These are phyloP conservation scores for Rhyacophila brunnea DNA, from an alignment of 1,140 invertebrate genomes.

Conservation along the genomic window DNA sequence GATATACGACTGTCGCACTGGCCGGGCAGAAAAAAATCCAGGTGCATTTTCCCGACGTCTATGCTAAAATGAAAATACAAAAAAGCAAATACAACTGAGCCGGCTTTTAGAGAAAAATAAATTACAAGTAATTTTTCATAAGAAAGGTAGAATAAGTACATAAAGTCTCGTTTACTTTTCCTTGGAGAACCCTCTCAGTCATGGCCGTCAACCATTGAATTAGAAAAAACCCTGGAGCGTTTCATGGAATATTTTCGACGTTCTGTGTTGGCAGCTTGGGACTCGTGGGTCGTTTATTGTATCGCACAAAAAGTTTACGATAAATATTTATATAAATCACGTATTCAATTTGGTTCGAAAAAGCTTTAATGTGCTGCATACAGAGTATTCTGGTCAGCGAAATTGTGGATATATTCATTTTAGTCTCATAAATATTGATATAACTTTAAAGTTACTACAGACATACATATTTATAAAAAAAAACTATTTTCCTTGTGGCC, in stretches of 20 bases:
- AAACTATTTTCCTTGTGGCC: no score
- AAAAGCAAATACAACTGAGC: not conserved
- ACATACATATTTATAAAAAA: no score
- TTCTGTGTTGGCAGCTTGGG: no score
- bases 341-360: constrained; percentile 5
- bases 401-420: not conserved
- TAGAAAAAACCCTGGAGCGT: constrained; percentile 9
- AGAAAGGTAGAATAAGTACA: constrained; percentile 7
- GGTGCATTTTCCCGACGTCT: not conserved
- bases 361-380: not conserved
- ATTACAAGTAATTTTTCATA: constrained; percentile 14
- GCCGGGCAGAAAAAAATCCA: not conserved
- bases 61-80: not conserved
- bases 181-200: not conserved
- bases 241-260: no score
- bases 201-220: constrained; percentile 15
- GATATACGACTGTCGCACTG: no score
- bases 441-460: no score
- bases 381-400: not conserved
- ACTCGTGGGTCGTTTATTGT: no score
- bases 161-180: constrained; percentile 9
- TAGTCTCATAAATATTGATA: no score
- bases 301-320: not conserved
- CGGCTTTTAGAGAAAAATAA: constrained; percentile 3
- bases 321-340: constrained; percentile 11